Percentiles rank a stretch among this genome's conserved stretches.
Conservation (phyloP, 2,797 vertebrate genomes). For the Astyanax mexicanus region DNA sequence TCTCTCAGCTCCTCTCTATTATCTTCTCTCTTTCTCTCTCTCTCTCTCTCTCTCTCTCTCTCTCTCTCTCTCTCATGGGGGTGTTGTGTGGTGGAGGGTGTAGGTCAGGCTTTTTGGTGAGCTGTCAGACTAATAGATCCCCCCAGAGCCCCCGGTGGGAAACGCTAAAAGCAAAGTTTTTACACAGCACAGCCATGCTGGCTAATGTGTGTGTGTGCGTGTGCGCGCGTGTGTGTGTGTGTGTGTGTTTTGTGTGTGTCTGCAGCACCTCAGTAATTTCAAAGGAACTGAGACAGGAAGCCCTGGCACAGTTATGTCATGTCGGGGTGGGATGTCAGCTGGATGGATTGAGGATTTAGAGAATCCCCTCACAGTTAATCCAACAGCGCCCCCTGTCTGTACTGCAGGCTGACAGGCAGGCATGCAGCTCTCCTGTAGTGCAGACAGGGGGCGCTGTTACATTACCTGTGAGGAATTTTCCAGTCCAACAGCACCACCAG, state of each 20-base stretch:
- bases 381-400: conserved; percentile 19
- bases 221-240: background rate
- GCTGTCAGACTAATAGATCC: conserved; percentile 53
- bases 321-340: background rate
- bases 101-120: conserved; percentile 40
- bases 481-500: background rate
- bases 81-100: too few species aligned
- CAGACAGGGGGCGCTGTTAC: too few species aligned
- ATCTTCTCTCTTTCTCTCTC: background rate
- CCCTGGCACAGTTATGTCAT: background rate
- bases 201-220: conserved; percentile 13
- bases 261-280: background rate
- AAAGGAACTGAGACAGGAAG: background rate
- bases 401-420: background rate
- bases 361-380: background rate
- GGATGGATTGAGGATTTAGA: background rate
- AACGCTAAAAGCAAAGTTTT: conserved; percentile 55
- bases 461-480: too few species aligned
- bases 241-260: background rate
- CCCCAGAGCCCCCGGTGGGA: conserved; percentile 42
- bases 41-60: background rate
- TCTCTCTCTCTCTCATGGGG: conserved; percentile 6
- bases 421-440: background rate
- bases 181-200: background rate
- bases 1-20: background rate